Percentiles rank a stretch among this genome's conserved stretches.
Conservation (phyloP, 2,888 invertebrate genomes). For the Crocallis elinguaria region DNA sequence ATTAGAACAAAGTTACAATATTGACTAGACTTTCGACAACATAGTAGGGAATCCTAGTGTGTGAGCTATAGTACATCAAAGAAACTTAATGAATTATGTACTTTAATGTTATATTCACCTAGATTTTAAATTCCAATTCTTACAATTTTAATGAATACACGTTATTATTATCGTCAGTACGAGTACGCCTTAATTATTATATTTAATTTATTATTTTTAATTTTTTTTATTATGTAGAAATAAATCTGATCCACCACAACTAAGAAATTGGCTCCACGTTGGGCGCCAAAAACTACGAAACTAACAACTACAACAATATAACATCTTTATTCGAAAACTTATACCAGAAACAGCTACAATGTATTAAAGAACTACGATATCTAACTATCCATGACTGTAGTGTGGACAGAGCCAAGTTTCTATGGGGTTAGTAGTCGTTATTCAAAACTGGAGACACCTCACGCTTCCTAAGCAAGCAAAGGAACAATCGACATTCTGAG, state of each 20-base stretch:
- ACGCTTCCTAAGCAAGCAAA: not conserved
- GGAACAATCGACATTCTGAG: not conserved
- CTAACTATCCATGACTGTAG: conserved; percentile 28
- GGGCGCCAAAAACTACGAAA: conserved; percentile 32
- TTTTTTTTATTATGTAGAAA: no score
- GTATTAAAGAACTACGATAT: conserved; percentile 33
- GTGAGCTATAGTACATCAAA: no score
- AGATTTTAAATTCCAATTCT: no score
- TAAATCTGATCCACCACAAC: not conserved
- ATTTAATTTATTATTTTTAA: no score
- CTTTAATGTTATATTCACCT: no score
- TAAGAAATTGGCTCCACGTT: conserved; percentile 14
- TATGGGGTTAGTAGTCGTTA: not conserved
- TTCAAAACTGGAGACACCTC: conserved; percentile 1
- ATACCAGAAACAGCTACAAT: conserved; percentile 27
- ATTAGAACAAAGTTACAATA: no score
- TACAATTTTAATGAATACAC: no score
- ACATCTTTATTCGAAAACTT: conserved; percentile 31
- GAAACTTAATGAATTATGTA: no score
- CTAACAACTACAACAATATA: conserved; percentile 30
- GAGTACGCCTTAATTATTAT: no score
- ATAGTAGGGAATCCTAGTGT: no score
- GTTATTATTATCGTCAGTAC: no score
- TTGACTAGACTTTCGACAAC: no score
- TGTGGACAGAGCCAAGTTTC: conserved; percentile 25